These are phyloP conservation scores for Aldrovandia affinis DNA, from an alignment of 2,797 vertebrate species.

Conservation along the genomic window DNA sequence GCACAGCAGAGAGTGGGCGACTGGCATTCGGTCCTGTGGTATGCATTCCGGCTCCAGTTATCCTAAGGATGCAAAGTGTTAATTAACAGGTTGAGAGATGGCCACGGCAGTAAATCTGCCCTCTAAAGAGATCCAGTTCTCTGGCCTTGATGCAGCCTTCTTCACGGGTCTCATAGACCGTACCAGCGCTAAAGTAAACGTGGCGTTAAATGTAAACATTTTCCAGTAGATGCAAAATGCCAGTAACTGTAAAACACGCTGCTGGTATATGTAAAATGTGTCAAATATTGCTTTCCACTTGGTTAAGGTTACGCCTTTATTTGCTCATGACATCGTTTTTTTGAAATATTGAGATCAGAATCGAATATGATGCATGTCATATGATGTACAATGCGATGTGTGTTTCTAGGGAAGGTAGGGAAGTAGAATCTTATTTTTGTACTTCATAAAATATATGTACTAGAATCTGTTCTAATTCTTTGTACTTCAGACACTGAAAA, in stretches of 20 bases:
- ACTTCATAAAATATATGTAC: too few relatives aligned
- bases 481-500: too few relatives aligned
- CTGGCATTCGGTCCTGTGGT: slow-evolving; percentile 26
- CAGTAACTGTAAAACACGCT: too few relatives aligned
- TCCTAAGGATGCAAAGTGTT: slow-evolving; percentile 45
- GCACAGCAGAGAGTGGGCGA: slow-evolving; percentile 15
- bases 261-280: neutral
- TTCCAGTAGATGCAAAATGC: neutral
- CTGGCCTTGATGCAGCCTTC: neutral
- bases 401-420: too few relatives aligned
- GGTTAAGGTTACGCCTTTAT: neutral
- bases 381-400: too few relatives aligned
- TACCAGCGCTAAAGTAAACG: too few relatives aligned
- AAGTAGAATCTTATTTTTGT: too few relatives aligned
- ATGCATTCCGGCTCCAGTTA: slow-evolving; percentile 32
- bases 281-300: slow-evolving; percentile 2
- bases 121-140: slow-evolving; percentile 30
- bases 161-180: neutral
- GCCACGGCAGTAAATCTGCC: slow-evolving; percentile 39
- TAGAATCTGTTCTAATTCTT: too few relatives aligned
- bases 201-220: too few relatives aligned
- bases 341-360: too few relatives aligned
- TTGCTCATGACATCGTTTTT: neutral
- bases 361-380: too few relatives aligned
- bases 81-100: slow-evolving; percentile 41